Evolutionary conservation across 2,113 vertebrate species (phyloP), one percentile per base, ranked within the genome.

Genomic region (Calonectris borealis): DNA sequence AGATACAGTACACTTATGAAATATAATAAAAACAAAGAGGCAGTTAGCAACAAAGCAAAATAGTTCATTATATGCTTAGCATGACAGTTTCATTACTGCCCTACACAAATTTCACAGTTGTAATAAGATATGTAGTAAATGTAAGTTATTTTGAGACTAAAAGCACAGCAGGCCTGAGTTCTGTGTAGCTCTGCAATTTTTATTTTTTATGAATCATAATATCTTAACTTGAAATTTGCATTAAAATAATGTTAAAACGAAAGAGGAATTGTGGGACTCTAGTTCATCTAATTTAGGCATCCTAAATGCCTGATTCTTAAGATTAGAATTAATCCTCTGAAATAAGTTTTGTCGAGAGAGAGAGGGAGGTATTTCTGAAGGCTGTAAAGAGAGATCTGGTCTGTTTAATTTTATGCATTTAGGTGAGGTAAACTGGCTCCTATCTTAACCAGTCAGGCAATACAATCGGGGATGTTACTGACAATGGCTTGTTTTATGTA

Each of bases 11-110:
- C 93, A 93, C 27, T 96, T 97, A 96, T 89, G 60, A 97, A 96
- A 81, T 79, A 61, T 65, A 97, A 94, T 91, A 62, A 72, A 97
- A 97, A 97, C 91, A 93, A 95, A 95, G 44, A 96, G 46, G 91
- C 91, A 96, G 96, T 97, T 98, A 98, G 93, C 77, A 97, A 93
- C 86, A 90, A 96, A 97, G 86, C 58, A 96, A 90, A 95, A 96
- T 76, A 84, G 79, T 81, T 95, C 78, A 89, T 96, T 98, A 96
- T 82, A 87, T 91, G 93, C 88, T 98, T 97, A 98, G 83, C 69
- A 80, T 70, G 95, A 90, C 88, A 96, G 85, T 91, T 98, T 98
- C 97, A 98, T 97, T 96, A 96, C 86, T 92, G 77, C 84, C 90
- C 84, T 96, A 96, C 71, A 51, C 81, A 96, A 93, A 96, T 97